Evolutionary conservation across 2,888 invertebrate genomes (phyloP).

Genomic region (Meliscaeva auricollis): DNA sequence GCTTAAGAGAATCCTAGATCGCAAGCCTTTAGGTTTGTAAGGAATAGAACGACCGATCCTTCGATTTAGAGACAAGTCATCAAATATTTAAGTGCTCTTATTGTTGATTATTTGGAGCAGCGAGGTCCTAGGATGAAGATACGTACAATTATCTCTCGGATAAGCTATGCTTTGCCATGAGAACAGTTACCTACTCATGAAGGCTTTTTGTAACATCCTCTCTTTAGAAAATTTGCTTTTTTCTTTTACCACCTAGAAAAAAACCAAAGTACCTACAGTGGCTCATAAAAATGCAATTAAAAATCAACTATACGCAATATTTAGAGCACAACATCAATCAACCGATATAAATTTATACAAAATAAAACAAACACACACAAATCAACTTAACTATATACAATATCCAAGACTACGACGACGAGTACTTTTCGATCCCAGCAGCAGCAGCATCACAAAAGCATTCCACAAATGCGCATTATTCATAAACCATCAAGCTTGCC

Average conservation of each 20-base stretch:
- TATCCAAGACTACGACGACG: too few species aligned
- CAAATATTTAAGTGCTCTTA: too few species aligned
- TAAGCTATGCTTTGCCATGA: too few species aligned
- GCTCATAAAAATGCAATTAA: slow-evolving; percentile 70
- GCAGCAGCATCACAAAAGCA: slow-evolving; percentile 26
- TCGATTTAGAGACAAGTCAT: too few species aligned
- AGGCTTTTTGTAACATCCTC: too few species aligned
- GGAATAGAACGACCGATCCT: too few species aligned
- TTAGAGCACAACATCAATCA: slow-evolving; percentile 67
- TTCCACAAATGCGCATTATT: slow-evolving; percentile 70
- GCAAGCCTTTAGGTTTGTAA: too few species aligned
- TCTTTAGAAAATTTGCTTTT: background rate
- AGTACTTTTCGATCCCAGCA: background rate
- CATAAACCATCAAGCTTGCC: slow-evolving; percentile 69
- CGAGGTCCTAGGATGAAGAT: too few species aligned
- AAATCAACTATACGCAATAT: slow-evolving; percentile 44
- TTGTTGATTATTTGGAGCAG: too few species aligned
- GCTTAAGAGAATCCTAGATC: too few species aligned
- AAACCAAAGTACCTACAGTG: background rate
- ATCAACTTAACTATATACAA: background rate
- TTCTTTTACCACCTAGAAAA: background rate
- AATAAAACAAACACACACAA: slow-evolving; percentile 24
- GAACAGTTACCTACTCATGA: too few species aligned
- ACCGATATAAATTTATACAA: slow-evolving; percentile 58
- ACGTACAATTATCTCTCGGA: too few species aligned